phyloP scores from a whole-genome alignment of 2,888 invertebrate genomes.

The Agrotis exclamationis region DNA sequence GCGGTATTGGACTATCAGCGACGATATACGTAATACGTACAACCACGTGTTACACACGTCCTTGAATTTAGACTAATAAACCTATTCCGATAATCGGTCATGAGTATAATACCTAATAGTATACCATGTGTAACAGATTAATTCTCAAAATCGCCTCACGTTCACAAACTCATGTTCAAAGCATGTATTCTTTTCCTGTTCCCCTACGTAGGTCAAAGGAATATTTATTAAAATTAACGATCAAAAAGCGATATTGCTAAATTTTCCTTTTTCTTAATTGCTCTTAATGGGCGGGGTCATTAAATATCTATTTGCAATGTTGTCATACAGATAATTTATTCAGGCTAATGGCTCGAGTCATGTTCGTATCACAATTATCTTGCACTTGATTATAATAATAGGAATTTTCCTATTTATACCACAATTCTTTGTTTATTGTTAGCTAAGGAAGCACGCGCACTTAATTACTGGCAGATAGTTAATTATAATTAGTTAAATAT shows the following conservation, averaged over 20 bases:
- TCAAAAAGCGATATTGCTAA: slow-evolving; percentile 77
- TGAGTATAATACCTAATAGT: no score
- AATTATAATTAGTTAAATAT: slow-evolving; percentile 65
- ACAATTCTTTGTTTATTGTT: slow-evolving; percentile 74
- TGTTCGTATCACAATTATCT: slow-evolving; percentile 74
- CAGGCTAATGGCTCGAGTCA: slow-evolving; percentile 81
- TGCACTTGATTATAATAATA: slow-evolving; percentile 79
- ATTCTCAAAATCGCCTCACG: slow-evolving; percentile 17
- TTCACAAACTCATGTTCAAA: slow-evolving; percentile 5
- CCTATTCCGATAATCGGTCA: no score
- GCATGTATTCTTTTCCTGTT: slow-evolving; percentile 41
- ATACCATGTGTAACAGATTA: background rate
- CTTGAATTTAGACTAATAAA: no score
- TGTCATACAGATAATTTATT: slow-evolving; percentile 77
- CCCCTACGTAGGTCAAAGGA: slow-evolving; percentile 69
- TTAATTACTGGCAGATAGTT: slow-evolving; percentile 70
- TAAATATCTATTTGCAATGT: slow-evolving; percentile 85
- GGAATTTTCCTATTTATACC: slow-evolving; percentile 89
- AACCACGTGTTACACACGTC: background rate
- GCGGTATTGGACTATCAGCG: no score
- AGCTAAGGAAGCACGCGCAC: slow-evolving; percentile 72
- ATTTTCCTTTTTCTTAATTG: slow-evolving; percentile 85
- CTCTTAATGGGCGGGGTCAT: slow-evolving; percentile 77
- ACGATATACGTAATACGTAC: no score
- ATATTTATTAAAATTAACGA: slow-evolving; percentile 76